Evolutionary conservation across 2,113 vertebrate genomes (phyloP).

Genomic region (Pelecanoides urinatrix): DNA sequence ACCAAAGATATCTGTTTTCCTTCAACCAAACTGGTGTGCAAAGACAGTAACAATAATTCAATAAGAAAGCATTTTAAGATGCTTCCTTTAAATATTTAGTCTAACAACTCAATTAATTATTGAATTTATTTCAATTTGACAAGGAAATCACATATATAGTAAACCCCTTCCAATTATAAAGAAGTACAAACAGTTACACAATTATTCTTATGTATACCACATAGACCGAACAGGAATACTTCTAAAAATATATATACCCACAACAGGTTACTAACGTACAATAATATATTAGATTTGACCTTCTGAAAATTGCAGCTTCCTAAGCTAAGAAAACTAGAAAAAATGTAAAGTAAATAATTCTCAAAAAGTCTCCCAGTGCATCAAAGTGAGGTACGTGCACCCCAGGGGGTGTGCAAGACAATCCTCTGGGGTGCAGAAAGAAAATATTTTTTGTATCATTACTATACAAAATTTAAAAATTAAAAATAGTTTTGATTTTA

Average conservation of each 20-base stretch:
- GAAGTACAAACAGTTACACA: not conserved
- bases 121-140: not conserved
- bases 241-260: not conserved
- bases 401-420: not conserved
- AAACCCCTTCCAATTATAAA: not conserved
- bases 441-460: not conserved
- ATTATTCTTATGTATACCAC: not conserved
- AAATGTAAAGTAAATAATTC: not conserved
- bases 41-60: not conserved
- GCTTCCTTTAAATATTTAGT: not conserved
- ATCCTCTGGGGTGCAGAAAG: fast-evolving
- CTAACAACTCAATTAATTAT: not conserved
- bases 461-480: not conserved
- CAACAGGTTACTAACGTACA: not conserved
- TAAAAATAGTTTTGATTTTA: not conserved
- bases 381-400: not conserved
- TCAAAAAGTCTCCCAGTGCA: not conserved
- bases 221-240: not conserved
- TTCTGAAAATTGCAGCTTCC: not conserved
- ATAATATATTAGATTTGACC: not conserved
- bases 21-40: not conserved
- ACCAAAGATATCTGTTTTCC: not conserved
- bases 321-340: not conserved
- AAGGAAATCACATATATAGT: not conserved
- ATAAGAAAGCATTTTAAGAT: not conserved